phyloP scores from a whole-genome alignment of 2,797 vertebrate species.

The Acomys russatus region DNA sequence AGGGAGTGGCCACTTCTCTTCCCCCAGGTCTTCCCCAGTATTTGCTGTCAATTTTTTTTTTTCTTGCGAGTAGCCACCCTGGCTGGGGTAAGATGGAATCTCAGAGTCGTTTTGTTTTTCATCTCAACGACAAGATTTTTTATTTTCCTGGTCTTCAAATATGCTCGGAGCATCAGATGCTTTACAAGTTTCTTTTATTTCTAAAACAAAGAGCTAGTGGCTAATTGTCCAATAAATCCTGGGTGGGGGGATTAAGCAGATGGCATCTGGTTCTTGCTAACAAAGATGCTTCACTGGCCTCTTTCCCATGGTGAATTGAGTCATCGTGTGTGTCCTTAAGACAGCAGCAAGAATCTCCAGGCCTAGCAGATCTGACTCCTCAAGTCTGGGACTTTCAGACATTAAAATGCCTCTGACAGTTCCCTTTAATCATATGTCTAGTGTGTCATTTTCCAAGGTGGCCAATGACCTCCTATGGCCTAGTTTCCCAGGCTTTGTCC shows the following conservation, averaged over 20 bases:
- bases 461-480: not conserved
- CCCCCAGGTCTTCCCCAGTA: not conserved
- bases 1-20: not conserved
- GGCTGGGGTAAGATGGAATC: not conserved
- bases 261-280: not conserved
- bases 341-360: not conserved
- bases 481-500: not conserved
- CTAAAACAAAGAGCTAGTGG: not conserved
- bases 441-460: not conserved
- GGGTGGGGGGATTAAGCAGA: not conserved
- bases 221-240: not conserved
- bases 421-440: not conserved
- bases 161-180: not conserved
- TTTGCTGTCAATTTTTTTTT: not conserved
- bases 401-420: not conserved
- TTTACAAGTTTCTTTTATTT: not conserved
- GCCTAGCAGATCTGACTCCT: not conserved
- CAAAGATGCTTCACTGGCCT: not conserved
- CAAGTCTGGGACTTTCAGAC: not conserved
- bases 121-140: not conserved
- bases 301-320: not conserved
- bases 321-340: not conserved
- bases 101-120: not conserved
- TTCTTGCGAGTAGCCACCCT: not conserved
- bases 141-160: not conserved